A percentile compares a stretch with the other conserved stretches of the same genome.
Conservation (phyloP, 64 coral and sea anemone genomes). For the Platygyra sinensis region DNA sequence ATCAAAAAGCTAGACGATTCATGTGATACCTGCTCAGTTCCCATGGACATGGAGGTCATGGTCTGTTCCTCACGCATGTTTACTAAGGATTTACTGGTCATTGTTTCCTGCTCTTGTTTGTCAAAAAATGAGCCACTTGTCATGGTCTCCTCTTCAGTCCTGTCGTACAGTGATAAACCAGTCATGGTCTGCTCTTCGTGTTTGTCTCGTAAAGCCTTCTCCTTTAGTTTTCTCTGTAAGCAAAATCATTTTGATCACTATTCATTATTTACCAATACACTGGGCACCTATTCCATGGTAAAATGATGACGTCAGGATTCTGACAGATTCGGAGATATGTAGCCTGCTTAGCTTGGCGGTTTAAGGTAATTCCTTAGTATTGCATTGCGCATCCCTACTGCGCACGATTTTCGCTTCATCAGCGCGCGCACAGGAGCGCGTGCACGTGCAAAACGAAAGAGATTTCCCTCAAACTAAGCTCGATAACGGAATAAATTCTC, state of each 20-base stretch:
- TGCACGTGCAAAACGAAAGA: too few species aligned
- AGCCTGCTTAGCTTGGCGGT: too few species aligned
- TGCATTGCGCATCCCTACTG: too few species aligned
- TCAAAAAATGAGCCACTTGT: slow-evolving; percentile 45
- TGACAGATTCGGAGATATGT: too few species aligned
- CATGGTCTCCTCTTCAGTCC: slow-evolving; percentile 58
- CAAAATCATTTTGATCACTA: not conserved
- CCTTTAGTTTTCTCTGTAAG: slow-evolving; percentile 23
- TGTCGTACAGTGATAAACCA: slow-evolving; percentile 46
- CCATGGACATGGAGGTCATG: slow-evolving; percentile 46
- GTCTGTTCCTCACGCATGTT: slow-evolving; percentile 35
- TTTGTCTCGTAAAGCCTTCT: slow-evolving; percentile 36
- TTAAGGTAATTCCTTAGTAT: too few species aligned
- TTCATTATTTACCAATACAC: too few species aligned
- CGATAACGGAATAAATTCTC: too few species aligned
- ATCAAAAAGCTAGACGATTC: not conserved
- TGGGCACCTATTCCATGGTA: too few species aligned
- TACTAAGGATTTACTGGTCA: slow-evolving; percentile 20
- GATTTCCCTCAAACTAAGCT: too few species aligned
- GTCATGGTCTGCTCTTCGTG: slow-evolving; percentile 77
- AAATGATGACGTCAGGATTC: too few species aligned
- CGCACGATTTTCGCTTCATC: too few species aligned
- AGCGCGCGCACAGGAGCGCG: too few species aligned
- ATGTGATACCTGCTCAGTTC: not conserved
- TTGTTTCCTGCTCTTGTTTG: slow-evolving; percentile 50